These are phyloP conservation scores for Arctopsyche grandis DNA, from an alignment of 1,140 invertebrate species.

Conservation along the genomic window DNA sequence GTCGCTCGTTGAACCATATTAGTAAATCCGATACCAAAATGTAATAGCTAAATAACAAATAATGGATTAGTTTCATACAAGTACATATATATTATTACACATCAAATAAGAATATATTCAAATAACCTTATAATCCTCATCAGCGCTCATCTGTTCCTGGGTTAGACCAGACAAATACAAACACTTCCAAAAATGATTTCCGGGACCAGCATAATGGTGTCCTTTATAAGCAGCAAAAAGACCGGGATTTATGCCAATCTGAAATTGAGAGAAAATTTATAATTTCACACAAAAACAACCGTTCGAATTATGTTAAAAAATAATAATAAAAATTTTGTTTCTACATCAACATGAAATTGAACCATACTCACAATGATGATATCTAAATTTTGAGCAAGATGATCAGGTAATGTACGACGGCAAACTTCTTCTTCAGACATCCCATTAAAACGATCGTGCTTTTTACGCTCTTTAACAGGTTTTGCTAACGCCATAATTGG, in stretches of 20 bases:
- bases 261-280: slow-evolving; percentile 52
- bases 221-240: slow-evolving; percentile 97
- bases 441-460: slow-evolving; percentile 96
- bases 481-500: slow-evolving; percentile 60
- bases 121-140: slow-evolving; percentile 89
- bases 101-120: neutral
- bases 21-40: slow-evolving; percentile 96
- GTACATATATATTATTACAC: too few relatives aligned
- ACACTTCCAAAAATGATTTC: slow-evolving; percentile 99
- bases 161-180: slow-evolving; percentile 93
- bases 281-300: neutral
- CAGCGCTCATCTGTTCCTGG: slow-evolving; percentile 93
- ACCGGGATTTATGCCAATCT: slow-evolving; percentile 98
- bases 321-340: neutral
- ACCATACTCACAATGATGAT: slow-evolving; percentile 93
- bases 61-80: neutral
- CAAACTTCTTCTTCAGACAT: slow-evolving; percentile 97
- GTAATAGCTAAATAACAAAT: slow-evolving; percentile 75
- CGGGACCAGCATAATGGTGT: slow-evolving; percentile 97
- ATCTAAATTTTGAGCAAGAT: slow-evolving; percentile 91
- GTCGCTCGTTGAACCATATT: slow-evolving; percentile 96
- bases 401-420: slow-evolving; percentile 91
- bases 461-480: slow-evolving; percentile 89
- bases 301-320: neutral
- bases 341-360: neutral